A percentile compares a stretch with the other conserved stretches of the same genome.
These are phyloP conservation scores for Spatulosminthurus flaviceps DNA, from an alignment of 2,888 invertebrate genomes.

Conservation along the genomic window DNA sequence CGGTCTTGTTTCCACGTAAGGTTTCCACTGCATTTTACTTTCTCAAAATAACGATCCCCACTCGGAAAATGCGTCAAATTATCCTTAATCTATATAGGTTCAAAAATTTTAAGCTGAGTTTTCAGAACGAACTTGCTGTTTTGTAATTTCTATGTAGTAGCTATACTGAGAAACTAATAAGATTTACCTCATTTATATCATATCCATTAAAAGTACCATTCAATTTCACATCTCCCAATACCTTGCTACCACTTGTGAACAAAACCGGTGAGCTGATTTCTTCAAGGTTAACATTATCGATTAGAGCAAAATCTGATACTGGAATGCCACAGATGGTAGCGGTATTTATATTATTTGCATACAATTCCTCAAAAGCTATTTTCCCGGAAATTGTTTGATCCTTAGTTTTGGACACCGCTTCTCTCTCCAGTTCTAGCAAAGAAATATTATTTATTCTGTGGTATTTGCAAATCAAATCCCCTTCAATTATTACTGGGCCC, in stretches of 20 bases:
- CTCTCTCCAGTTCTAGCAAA: slow-evolving; percentile 45
- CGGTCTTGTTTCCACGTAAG: slow-evolving; percentile 48
- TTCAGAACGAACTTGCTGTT: too few relatives aligned
- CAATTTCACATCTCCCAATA: background rate
- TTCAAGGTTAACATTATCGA: slow-evolving; percentile 22
- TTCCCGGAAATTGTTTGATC: slow-evolving; percentile 52
- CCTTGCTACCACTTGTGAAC: slow-evolving; percentile 29
- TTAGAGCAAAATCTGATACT: slow-evolving; percentile 48
- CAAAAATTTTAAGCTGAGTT: background rate
- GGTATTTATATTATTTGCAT: slow-evolving; percentile 46
- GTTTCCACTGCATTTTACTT: slow-evolving; percentile 49
- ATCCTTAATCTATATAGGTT: slow-evolving; percentile 18
- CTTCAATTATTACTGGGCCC: slow-evolving; percentile 41
- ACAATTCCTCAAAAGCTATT: slow-evolving; percentile 44
- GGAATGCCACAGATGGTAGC: slow-evolving; percentile 44
- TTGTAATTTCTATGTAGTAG: too few relatives aligned
- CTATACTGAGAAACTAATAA: background rate
- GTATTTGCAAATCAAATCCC: slow-evolving; percentile 47
- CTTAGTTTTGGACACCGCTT: slow-evolving; percentile 55
- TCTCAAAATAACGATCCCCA: slow-evolving; percentile 33
- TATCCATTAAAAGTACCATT: slow-evolving; percentile 42
- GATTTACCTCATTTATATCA: slow-evolving; percentile 40
- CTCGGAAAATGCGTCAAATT: background rate
- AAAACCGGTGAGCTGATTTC: slow-evolving; percentile 40
- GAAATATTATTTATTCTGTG: slow-evolving; percentile 48